Percentiles rank a stretch among this genome's conserved stretches.
Evolutionary conservation across 2,113 vertebrate genomes (phyloP).

Genomic region (Antechinus flavipes): DNA sequence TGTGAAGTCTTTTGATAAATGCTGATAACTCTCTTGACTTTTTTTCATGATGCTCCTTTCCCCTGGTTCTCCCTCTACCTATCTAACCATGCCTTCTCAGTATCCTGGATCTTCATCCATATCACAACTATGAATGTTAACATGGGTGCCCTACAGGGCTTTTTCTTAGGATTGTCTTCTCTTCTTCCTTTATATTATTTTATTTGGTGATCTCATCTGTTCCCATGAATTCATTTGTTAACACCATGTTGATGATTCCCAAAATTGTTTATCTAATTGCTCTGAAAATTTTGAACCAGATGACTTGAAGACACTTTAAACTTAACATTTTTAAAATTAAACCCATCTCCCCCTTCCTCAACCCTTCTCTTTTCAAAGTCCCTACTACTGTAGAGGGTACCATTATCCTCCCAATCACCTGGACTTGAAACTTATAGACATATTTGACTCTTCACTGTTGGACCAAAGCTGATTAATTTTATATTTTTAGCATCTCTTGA

Average conservation of each 20-base stretch:
- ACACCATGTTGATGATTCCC: background rate
- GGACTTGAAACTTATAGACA: background rate
- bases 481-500: background rate
- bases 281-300: background rate
- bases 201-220: background rate
- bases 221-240: background rate
- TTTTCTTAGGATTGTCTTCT: background rate
- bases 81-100: background rate
- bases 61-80: background rate
- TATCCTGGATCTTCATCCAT: background rate
- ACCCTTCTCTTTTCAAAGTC: background rate
- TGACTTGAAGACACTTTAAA: background rate
- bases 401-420: background rate
- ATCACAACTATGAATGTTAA: background rate
- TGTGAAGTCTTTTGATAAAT: background rate
- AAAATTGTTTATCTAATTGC: background rate
- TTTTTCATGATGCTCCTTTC: background rate
- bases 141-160: background rate
- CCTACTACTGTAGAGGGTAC: background rate
- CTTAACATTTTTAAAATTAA: background rate
- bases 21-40: background rate
- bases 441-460: background rate
- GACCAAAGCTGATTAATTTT: background rate
- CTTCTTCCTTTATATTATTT: background rate
- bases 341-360: background rate